Percentiles rank a stretch among this genome's conserved stretches.
phyloP scores from a whole-genome alignment of 2,888 invertebrate species.

The Drosophila nigricruria region DNA sequence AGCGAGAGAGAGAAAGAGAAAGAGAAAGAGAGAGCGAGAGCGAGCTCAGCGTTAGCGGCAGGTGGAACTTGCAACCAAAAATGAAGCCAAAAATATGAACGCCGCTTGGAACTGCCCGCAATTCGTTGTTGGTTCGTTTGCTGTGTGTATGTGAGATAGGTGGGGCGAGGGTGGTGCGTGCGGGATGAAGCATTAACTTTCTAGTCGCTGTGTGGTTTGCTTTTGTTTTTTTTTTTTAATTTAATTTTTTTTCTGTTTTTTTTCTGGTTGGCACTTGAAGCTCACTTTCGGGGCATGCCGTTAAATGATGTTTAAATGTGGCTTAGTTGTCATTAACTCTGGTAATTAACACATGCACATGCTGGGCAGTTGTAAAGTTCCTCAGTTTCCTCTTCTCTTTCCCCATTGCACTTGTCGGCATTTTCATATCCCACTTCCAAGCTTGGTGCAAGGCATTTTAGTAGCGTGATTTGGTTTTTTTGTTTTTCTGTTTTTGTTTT shows the following conservation, averaged over 20 bases:
- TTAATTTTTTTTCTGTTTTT: slow-evolving; percentile 10
- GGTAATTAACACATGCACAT: slow-evolving; percentile 76
- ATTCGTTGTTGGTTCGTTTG: slow-evolving; percentile 18
- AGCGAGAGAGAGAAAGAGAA: slow-evolving; percentile 14
- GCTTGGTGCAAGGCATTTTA: slow-evolving; percentile 47
- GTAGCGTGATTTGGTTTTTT: slow-evolving; percentile 39
- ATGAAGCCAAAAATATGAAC: slow-evolving; percentile 35
- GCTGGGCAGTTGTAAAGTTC: slow-evolving; percentile 41
- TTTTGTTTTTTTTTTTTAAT: slow-evolving; percentile 7
- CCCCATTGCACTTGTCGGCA: slow-evolving; percentile 38
- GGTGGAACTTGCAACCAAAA: slow-evolving; percentile 33
- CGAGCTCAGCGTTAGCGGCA: slow-evolving; percentile 4
- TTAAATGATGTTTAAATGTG: slow-evolving; percentile 66
- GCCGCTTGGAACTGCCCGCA: slow-evolving; percentile 63
- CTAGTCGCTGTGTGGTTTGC: slow-evolving; percentile 32
- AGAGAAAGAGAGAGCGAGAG: slow-evolving; percentile 1
- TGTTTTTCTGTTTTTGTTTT: slow-evolving; percentile 1
- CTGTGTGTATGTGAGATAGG: slow-evolving; percentile 1
- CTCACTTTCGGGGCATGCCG: slow-evolving; percentile 43
- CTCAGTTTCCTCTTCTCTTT: slow-evolving; percentile 4
- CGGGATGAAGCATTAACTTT: slow-evolving; percentile 42
- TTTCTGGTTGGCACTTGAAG: slow-evolving; percentile 15
- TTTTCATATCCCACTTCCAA: slow-evolving; percentile 39
- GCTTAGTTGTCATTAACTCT: slow-evolving; percentile 67
- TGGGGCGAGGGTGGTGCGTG: slow-evolving; percentile 14